A percentile compares a stretch with the other conserved stretches of the same genome.
Conservation (phyloP, 1,140 invertebrate genomes). For the Camponotus floridanus region DNA sequence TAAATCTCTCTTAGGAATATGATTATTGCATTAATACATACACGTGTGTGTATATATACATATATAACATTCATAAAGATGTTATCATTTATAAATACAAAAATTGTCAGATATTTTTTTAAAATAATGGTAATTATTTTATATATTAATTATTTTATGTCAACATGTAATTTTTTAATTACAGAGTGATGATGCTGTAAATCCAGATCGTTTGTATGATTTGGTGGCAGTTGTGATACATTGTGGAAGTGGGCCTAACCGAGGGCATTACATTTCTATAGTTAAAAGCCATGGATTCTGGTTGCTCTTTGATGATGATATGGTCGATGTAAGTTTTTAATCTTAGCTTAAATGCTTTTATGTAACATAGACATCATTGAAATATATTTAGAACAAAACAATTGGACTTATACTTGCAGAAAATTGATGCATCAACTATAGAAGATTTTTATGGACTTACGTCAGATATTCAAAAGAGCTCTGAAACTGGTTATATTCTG, state of each 20-base stretch:
- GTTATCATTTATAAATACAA: background rate
- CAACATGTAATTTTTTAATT: slow-evolving; percentile 75
- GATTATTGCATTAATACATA: no score
- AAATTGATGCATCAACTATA: slow-evolving; percentile 99
- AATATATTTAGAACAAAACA: background rate
- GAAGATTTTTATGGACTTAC: slow-evolving; percentile 99
- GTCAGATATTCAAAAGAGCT: slow-evolving; percentile 99
- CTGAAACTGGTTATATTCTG: slow-evolving; percentile 99
- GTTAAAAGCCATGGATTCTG: slow-evolving; percentile 99
- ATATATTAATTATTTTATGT: slow-evolving; percentile 7
- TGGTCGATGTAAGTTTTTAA: slow-evolving; percentile 96
- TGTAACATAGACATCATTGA: background rate
- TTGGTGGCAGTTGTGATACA: slow-evolving; percentile 99
- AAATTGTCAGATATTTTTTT: background rate
- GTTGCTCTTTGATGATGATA: slow-evolving; percentile 99
- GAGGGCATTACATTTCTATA: slow-evolving; percentile 99
- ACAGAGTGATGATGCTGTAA: slow-evolving; percentile 98
- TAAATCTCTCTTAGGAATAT: no score
- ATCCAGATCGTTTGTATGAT: slow-evolving; percentile 99
- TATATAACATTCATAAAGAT: background rate
- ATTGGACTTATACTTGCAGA: slow-evolving; percentile 87
- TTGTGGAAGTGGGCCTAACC: slow-evolving; percentile 99
- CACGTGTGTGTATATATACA: no score
- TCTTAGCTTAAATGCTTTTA: background rate
- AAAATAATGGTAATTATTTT: background rate